Percentiles rank a stretch among this genome's conserved stretches.
phyloP scores from a whole-genome alignment of 2,888 invertebrate genomes.

The Epirrhoe alternata region DNA sequence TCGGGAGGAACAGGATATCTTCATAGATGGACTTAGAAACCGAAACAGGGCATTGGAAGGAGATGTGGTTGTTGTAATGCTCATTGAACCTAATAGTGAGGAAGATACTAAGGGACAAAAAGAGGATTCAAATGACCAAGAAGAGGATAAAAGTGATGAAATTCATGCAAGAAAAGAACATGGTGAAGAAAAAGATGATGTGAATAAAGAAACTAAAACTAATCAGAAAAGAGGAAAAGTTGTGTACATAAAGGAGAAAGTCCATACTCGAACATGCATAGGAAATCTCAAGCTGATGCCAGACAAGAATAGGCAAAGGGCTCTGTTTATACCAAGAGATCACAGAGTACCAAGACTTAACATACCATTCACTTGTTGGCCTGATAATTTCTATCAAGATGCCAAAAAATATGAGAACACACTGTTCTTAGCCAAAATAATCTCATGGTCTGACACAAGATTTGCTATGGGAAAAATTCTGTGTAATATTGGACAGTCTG shows the following conservation, averaged over 20 bases:
- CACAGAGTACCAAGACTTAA: constrained; percentile 90
- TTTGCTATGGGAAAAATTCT: constrained; percentile 88
- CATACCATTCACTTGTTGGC: constrained; percentile 88
- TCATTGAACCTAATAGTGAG: constrained; percentile 66
- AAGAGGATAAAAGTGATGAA: constrained; percentile 12
- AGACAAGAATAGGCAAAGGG: constrained; percentile 85
- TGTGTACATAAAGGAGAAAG: constrained; percentile 89
- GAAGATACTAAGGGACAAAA: constrained; percentile 44
- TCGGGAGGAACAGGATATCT: constrained; percentile 88
- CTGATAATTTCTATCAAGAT: constrained; percentile 84
- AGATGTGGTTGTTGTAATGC: constrained; percentile 89
- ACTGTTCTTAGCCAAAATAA: constrained; percentile 89
- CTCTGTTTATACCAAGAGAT: constrained; percentile 92
- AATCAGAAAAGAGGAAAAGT: constrained; percentile 86
- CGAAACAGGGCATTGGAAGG: constrained; percentile 94
- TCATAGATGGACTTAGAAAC: constrained; percentile 88
- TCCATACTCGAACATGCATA: constrained; percentile 90
- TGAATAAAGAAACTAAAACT: constrained; percentile 48
- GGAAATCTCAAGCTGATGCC: constrained; percentile 87
- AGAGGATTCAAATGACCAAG: constrained; percentile 12
- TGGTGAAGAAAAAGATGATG: constrained; percentile 58
- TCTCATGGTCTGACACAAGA: constrained; percentile 88
- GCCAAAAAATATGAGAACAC: constrained; percentile 83
- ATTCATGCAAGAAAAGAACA: constrained; percentile 51
- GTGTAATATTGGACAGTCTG: constrained; percentile 89